These are phyloP conservation scores for Exaiptasia diaphana DNA, from an alignment of 64 coral and sea anemone genomes.

Conservation along the genomic window DNA sequence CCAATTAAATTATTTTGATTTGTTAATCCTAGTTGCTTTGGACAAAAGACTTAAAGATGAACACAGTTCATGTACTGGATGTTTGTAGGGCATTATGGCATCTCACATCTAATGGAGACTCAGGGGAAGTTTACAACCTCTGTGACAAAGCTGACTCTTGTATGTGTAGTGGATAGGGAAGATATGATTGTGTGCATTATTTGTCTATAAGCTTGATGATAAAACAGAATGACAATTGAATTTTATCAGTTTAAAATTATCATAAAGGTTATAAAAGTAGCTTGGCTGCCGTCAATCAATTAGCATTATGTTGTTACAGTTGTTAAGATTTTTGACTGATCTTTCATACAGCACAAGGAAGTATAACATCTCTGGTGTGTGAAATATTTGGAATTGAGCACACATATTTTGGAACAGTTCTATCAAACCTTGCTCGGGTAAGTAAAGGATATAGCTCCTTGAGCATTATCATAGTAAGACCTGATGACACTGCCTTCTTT, in stretches of 20 bases:
- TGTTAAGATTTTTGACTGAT: too few species aligned
- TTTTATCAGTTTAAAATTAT: neutral
- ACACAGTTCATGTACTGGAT: constrained; percentile 88
- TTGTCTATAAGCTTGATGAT: neutral
- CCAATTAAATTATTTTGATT: neutral
- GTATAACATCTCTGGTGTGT: constrained; percentile 77
- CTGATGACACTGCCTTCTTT: neutral
- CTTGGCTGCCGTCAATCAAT: too few species aligned
- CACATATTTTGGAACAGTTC: constrained; percentile 83
- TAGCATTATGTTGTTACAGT: too few species aligned
- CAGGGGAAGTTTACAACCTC: constrained; percentile 81
- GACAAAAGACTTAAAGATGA: constrained; percentile 96
- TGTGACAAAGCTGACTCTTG: constrained; percentile 77
- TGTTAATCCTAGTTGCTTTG: constrained; percentile 65
- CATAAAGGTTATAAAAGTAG: too few species aligned
- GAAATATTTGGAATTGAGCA: constrained; percentile 88
- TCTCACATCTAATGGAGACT: constrained; percentile 52
- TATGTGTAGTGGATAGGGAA: constrained; percentile 1
- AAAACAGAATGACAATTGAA: neutral
- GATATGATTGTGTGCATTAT: too few species aligned
- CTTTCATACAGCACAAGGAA: constrained; percentile 96
- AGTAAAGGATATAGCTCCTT: neutral
- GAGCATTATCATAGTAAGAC: neutral
- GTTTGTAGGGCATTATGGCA: constrained; percentile 94
- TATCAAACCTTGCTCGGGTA: constrained; percentile 93